phyloP scores from a whole-genome alignment of 2,113 vertebrate species.

The Chaetura pelagica region DNA sequence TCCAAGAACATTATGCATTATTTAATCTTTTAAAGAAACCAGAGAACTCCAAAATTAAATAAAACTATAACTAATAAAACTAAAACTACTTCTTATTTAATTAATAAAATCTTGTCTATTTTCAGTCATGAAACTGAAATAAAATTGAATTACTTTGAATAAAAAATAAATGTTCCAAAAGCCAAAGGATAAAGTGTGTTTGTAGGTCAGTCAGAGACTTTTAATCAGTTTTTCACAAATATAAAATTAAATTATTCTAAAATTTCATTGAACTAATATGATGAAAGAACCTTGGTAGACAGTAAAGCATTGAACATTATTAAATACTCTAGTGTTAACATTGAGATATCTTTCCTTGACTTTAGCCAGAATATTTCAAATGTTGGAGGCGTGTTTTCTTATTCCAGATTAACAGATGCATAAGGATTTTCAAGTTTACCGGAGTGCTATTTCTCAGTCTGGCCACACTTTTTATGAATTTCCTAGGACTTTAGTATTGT shows the following conservation, averaged over 20 bases:
- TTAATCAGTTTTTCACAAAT: not conserved
- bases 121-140: not conserved
- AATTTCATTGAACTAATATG: not conserved
- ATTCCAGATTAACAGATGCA: not conserved
- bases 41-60: not conserved
- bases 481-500: not conserved
- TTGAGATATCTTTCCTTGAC: not conserved
- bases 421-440: not conserved
- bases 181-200: not conserved
- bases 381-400: not conserved
- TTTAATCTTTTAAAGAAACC: not conserved
- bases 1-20: not conserved
- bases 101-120: not conserved
- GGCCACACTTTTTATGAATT: not conserved
- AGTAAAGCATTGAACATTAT: not conserved
- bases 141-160: not conserved
- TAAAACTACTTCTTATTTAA: not conserved
- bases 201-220: not conserved
- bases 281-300: not conserved
- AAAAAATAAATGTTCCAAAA: not conserved
- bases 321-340: not conserved
- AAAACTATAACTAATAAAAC: not conserved
- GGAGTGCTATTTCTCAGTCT: not conserved
- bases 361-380: not conserved
- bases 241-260: not conserved